Base-by-base conservation (phyloP, 2,113 vertebrate species). In the Dinomys branickii region DNA sequence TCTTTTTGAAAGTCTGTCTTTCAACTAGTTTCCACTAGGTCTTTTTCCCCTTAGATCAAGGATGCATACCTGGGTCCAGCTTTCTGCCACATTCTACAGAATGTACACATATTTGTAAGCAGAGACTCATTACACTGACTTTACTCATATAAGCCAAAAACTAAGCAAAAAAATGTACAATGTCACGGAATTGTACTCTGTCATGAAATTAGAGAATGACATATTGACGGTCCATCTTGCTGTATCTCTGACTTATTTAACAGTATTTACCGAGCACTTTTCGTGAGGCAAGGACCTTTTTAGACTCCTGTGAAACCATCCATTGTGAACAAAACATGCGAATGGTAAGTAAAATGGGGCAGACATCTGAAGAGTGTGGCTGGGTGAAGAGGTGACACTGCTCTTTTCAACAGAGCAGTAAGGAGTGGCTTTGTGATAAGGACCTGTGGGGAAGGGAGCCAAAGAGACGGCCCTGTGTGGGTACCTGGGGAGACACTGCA, bases 231-330 rank as follows among this genome's bases (percentile, higher is more conserved):
- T 30, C 69, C 61, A 69, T 33, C 38, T 77, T 95, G 61, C 63
- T 19, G 41, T 5, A 5, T 41, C 58, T 81, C 61, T 28, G n/a
- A 30, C 33, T 54, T 85, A 90, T 3, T 71, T 88, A 73, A 30
- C 41, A 84, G 35, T 54, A 90, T 67, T 87, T 85, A 89, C 13
- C 16, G 33, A 95, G 63, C 17, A 30, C 38, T 63, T 28, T 56
- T 54, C 8, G 35, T 5, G 16, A 50, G 80, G 33, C 41, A 77
- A 35, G 33, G 82, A 50, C 35, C 52, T 41, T 24, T 63, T 50
- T 44, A 85, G 65, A 22, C 61, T 88, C n/a, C n/a, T 75, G 52
- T 71, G 56, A 9, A 89, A 95, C 35, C n/a, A n/a, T 93, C 91
- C 17, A n/a, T 17, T 14, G 50, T 9, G 41, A 88, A 65, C 47